Evolutionary conservation across 2,113 vertebrate genomes (phyloP).

Genomic region (Pluvianellus socialis): DNA sequence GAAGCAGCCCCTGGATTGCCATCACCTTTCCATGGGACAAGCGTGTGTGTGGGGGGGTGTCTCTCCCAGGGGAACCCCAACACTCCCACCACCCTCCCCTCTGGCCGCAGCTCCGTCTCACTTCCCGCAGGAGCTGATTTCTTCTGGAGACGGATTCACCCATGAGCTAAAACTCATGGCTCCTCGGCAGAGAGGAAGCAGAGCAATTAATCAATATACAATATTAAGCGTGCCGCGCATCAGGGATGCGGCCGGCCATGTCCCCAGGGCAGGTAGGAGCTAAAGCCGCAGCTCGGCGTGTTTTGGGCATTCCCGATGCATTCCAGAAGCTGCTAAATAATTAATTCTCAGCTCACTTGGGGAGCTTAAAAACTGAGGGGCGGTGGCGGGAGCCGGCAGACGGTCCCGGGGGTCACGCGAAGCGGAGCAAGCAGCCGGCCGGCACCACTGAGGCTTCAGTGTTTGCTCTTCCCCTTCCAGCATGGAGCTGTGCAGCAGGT

Average conservation of each 20-base stretch:
- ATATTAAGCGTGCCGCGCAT: accelerated
- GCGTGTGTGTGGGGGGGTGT: accelerated
- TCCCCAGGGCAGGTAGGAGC: not conserved
- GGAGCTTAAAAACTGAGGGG: not conserved
- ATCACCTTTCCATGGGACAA: accelerated
- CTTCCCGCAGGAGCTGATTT: not conserved
- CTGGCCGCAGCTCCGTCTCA: accelerated
- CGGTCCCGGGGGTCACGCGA: accelerated
- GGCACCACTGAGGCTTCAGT: accelerated
- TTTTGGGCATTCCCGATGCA: accelerated
- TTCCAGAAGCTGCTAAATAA: not conserved
- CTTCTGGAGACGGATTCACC: not conserved
- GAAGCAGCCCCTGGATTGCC: accelerated
- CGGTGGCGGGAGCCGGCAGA: accelerated
- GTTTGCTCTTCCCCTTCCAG: not conserved
- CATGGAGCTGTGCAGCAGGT: not conserved
- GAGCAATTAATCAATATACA: not conserved
- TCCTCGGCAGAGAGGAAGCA: not conserved
- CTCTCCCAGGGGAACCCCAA: not conserved
- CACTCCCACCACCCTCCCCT: not conserved
- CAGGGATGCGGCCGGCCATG: not conserved
- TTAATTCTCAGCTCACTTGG: not conserved
- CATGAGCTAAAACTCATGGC: accelerated
- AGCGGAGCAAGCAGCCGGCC: accelerated
- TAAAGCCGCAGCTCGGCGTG: accelerated